Conservation (phyloP, 2,113 vertebrate species). For the Mugil cephalus region DNA sequence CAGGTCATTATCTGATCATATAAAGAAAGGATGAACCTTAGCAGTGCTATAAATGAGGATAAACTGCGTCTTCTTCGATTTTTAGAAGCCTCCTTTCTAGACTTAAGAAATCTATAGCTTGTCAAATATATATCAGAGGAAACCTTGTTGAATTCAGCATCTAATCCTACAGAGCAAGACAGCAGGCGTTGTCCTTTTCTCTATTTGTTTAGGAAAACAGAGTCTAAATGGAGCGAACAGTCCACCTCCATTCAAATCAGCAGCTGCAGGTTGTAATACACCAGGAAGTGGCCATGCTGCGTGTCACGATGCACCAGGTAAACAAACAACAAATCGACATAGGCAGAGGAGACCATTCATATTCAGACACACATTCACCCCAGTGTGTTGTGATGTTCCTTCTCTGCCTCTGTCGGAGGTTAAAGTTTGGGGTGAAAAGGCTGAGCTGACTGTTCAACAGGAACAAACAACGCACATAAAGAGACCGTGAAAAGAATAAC, state of each 20-base stretch:
- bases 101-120: not conserved
- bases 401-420: conserved; percentile 2
- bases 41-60: too few relatives aligned
- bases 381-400: conserved; percentile 3
- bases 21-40: too few relatives aligned
- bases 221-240: conserved; percentile 16
- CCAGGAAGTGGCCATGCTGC: not conserved
- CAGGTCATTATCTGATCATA: too few relatives aligned
- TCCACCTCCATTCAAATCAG: conserved; percentile 19
- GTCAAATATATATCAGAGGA: not conserved
- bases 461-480: conserved; percentile 58
- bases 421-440: conserved; percentile 42
- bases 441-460: conserved; percentile 36
- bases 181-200: conserved; percentile 3
- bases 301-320: not conserved
- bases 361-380: conserved; percentile 4
- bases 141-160: too few relatives aligned
- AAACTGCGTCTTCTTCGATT: too few relatives aligned
- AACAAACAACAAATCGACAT: conserved; percentile 13
- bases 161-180: not conserved
- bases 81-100: not conserved
- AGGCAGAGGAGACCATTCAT: not conserved
- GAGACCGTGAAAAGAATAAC: conserved; percentile 21
- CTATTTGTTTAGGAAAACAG: conserved; percentile 3
- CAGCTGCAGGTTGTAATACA: not conserved